phyloP scores from a whole-genome alignment of 2,888 invertebrate genomes.

The Drosophila neoperkinsi region DNA sequence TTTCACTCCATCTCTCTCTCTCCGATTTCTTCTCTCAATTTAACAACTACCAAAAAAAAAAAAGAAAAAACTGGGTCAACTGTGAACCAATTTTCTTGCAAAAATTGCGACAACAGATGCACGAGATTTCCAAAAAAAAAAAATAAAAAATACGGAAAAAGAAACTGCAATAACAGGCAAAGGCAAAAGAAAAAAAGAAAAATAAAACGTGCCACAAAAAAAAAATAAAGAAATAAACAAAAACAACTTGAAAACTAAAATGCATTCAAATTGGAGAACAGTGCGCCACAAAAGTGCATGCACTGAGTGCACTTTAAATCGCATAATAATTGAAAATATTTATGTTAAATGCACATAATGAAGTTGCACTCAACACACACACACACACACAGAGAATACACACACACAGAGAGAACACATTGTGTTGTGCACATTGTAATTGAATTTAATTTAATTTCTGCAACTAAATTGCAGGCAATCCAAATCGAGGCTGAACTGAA shows the following conservation, averaged over 20 bases:
- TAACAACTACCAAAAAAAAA: conserved; percentile 43
- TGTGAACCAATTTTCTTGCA: conserved; percentile 76
- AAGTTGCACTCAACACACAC: conserved; percentile 67
- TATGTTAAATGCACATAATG: conserved; percentile 78
- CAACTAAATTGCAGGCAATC: conserved; percentile 68
- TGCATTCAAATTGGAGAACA: conserved; percentile 60
- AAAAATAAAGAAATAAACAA: conserved; percentile 25
- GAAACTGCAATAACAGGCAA: conserved; percentile 66
- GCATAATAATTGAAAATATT: conserved; percentile 80
- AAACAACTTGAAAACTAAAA: conserved; percentile 51
- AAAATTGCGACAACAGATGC: conserved; percentile 75
- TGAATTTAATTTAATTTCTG: conserved; percentile 75
- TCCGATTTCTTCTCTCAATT: conserved; percentile 15
- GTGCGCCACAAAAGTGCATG: conserved; percentile 60
- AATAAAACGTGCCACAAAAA: conserved; percentile 70
- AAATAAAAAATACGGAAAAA: conserved; percentile 42
- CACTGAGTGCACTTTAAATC: conserved; percentile 75
- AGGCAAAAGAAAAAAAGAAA: conserved; percentile 61
- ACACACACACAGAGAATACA: background rate
- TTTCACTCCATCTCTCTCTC: conserved; percentile 9
- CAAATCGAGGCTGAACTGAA: conserved; percentile 40
- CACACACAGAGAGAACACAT: background rate
- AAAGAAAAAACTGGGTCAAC: conserved; percentile 70
- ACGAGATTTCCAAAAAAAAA: conserved; percentile 51
- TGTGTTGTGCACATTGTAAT: conserved; percentile 72